These are phyloP conservation scores for Cryptoblepharus egeriae DNA, from an alignment of 2,797 vertebrate genomes.

Conservation along the genomic window DNA sequence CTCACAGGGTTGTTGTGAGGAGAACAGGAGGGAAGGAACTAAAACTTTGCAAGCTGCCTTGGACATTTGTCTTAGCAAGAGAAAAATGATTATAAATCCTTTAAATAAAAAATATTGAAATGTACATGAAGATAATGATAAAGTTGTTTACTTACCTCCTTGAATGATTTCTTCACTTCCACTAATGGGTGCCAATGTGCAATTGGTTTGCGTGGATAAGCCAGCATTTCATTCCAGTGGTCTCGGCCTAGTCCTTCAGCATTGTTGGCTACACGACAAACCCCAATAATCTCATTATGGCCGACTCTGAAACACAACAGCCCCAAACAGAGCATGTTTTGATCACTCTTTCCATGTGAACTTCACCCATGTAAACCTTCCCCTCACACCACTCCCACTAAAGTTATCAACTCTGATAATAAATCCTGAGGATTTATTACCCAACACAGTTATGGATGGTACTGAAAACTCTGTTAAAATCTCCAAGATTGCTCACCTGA, in stretches of 20 bases:
- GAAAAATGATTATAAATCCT: no score
- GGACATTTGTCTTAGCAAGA: no score
- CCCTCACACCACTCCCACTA: no score
- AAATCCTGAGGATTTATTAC: no score
- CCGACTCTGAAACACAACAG: constrained; percentile 84
- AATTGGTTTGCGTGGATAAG: constrained; percentile 96
- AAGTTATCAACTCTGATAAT: no score
- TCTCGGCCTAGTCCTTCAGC: constrained; percentile 94
- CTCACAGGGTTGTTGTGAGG: no score
- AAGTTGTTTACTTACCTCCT: constrained; percentile 84
- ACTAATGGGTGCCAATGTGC: constrained; percentile 96
- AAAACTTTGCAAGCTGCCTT: no score
- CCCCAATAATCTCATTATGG: constrained; percentile 98
- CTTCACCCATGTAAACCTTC: neutral
- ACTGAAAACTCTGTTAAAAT: no score
- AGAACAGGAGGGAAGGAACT: no score
- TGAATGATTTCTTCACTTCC: constrained; percentile 97
- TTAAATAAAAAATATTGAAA: no score
- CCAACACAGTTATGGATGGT: no score
- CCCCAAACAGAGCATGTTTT: neutral
- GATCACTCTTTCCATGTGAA: neutral
- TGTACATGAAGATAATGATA: constrained; percentile 22
- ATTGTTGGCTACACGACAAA: constrained; percentile 88
- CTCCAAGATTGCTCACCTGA: no score
- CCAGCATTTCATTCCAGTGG: constrained; percentile 99